Base-by-base conservation (phyloP, 2,888 invertebrate genomes). In the Micoletzkya japonica region DNA sequence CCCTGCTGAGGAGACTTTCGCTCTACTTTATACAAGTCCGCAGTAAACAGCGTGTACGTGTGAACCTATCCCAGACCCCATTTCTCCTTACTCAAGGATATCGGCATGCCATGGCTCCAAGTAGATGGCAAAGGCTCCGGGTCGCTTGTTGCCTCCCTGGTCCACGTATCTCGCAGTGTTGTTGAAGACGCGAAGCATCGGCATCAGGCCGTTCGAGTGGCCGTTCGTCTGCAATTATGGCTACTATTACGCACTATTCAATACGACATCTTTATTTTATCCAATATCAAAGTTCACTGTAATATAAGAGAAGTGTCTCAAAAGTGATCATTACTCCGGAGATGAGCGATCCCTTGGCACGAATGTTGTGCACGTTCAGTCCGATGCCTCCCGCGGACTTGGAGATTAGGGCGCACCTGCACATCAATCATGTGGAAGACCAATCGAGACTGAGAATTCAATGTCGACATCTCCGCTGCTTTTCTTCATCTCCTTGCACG, bases 301-400 rank as follows among this genome's bases (percentile, higher is more conserved):
- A n/a, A n/a, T n/a, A n/a, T n/a, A n/a, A n/a, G n/a, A n/a, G n/a
- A n/a, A n/a, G n/a, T n/a, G n/a, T n/a, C n/a, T n/a, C n/a, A 44
- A 14, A 10, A 44, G 54, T 24, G 10, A 52, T 39, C 17, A 56
- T n/a, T 17, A 87, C 87, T 75, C 96, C 95, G 69, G 92, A 92
- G 81, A 97, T 95, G 76, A 91, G 91, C 4, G 93, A 91, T 4
- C 95, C 96, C 79, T 91, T 92, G 0, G 94, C 92, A 81, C 97
- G 89, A 77, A 98, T 95, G 85, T 93, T 93, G 86, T 98, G 97
- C 0, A 96, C 91, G 87, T 95, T 95, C 0, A 99, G 87, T 0
- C 98, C 98, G 84, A 98, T 95, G 2, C 97, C 97, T 71, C 98
- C 97, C 28, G 96, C 97, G 32, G 92, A 92, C 87, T 98, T 97